Evolutionary conservation across 2,113 vertebrate species (phyloP), one percentile per base, ranked within the genome.

Genomic region (Heterocephalus glaber): DNA sequence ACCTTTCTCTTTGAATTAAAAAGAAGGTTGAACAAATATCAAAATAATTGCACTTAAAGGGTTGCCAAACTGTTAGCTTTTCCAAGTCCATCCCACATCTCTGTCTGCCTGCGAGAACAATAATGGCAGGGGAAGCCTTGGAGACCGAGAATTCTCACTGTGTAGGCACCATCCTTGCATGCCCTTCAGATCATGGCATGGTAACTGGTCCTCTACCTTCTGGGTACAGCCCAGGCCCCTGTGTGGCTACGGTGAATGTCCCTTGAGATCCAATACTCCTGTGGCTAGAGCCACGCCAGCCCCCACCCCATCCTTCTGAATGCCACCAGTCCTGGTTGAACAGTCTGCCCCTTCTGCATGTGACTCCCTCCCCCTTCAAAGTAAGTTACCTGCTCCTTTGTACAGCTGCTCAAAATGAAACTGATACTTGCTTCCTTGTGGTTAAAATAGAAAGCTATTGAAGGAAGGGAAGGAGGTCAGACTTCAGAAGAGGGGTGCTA

Each of bases 101-200:
- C 56, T 26, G 1, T 17, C 65, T 60, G 38, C 61, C 68, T n/a
- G 4, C 20, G n/a, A 19, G 70, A 28, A 13, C 66, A 58, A 3
- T 0, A 20, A 24, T 19, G 22, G 22, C 16, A 3, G 24, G n/a
- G 56, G 38, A 33, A 52, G 11, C 41, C 72, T 9, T 19, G 16
- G 30, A 52, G 19, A 66, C 17, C 0, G 24, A 83, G 30, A 30
- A 33, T 49, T 61, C 74, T 7, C 68, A 30, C 0, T 44, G 11
- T 17, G 6, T 7, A 35, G 14, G 33, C 5, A 22, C 7, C 7
- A 0, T 47, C 68, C 58, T 17, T 24, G 38, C 5, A 1, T 14
- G 82, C 13, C 58, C 38, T 33, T 66, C 65, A 4, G 60, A 24
- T 41, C 28, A 0, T 1, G 12, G 19, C 47, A 3, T 35, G 41